phyloP scores from a whole-genome alignment of 2,113 vertebrate genomes.

The Saiga tatarica region DNA sequence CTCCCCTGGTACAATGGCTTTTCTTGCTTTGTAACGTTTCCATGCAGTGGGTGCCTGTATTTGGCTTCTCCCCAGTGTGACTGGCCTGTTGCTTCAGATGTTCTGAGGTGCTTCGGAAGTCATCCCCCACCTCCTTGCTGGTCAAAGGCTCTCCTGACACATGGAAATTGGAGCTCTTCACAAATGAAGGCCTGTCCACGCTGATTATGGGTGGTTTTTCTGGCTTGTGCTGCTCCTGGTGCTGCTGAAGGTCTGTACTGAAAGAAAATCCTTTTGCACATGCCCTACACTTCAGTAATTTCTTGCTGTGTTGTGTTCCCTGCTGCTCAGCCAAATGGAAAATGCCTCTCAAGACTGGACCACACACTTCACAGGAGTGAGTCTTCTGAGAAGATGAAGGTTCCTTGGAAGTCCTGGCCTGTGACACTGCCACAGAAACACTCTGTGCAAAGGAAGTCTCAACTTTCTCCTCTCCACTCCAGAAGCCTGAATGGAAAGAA shows the following conservation, averaged over 20 bases:
- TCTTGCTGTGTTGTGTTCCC: not conserved
- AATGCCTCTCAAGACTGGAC: not conserved
- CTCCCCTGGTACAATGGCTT: not conserved
- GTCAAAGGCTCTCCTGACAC: not conserved
- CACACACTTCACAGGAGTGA: not conserved
- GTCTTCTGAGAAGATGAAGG: not conserved
- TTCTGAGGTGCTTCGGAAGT: not conserved
- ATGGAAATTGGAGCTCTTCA: not conserved
- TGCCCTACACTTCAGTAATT: not conserved
- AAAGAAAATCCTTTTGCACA: not conserved
- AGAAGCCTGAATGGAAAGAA: conserved; percentile 11
- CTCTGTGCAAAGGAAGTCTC: not conserved
- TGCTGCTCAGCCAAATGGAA: not conserved
- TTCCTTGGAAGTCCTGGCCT: not conserved
- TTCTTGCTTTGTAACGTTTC: not conserved
- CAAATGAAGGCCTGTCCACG: not conserved
- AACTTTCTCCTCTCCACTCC: not conserved
- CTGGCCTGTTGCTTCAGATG: not conserved
- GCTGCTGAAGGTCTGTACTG: not conserved
- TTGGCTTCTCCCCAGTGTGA: not conserved
- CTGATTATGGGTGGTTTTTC: not conserved
- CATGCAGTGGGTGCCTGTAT: not conserved
- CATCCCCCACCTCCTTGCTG: not conserved
- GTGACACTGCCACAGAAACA: not conserved
- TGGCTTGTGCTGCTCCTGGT: not conserved